phyloP scores from a whole-genome alignment of 2,113 vertebrate genomes.

The Proterorhinus semilunaris region DNA sequence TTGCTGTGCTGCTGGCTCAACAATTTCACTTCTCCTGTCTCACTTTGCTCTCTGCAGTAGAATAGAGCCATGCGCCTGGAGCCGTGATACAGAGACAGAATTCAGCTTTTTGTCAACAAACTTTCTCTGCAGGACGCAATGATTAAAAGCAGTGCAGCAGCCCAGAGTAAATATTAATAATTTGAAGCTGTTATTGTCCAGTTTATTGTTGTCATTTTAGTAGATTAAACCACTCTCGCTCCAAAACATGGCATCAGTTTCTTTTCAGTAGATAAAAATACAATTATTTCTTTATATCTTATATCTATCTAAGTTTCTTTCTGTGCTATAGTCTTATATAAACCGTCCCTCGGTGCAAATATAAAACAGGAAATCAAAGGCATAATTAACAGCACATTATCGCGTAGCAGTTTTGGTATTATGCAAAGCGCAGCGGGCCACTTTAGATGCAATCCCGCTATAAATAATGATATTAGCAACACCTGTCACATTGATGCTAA shows the following conservation, averaged over 20 bases:
- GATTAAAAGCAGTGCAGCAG: conserved; percentile 20
- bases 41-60: not conserved
- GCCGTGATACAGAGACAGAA: not conserved
- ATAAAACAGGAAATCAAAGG: not conserved
- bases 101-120: conserved; percentile 18
- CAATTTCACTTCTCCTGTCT: not conserved
- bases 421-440: not conserved
- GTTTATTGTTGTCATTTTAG: conserved; percentile 24
- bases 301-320: not conserved
- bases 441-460: conserved; percentile 19
- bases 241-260: conserved; percentile 14
- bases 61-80: not conserved
- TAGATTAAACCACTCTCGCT: conserved; percentile 32
- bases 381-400: conserved; percentile 5
- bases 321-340: not conserved
- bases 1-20: not conserved
- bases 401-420: not conserved
- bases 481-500: conserved; percentile 7
- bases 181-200: conserved; percentile 33
- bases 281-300: conserved; percentile 23
- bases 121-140: not conserved
- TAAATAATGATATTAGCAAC: conserved; percentile 21
- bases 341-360: not conserved
- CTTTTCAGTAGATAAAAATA: conserved; percentile 28
- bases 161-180: conserved; percentile 34